Evolutionary conservation across 1,140 invertebrate genomes (phyloP), one percentile per base, ranked within the genome.

Genomic region (Drosophila murphyi): DNA sequence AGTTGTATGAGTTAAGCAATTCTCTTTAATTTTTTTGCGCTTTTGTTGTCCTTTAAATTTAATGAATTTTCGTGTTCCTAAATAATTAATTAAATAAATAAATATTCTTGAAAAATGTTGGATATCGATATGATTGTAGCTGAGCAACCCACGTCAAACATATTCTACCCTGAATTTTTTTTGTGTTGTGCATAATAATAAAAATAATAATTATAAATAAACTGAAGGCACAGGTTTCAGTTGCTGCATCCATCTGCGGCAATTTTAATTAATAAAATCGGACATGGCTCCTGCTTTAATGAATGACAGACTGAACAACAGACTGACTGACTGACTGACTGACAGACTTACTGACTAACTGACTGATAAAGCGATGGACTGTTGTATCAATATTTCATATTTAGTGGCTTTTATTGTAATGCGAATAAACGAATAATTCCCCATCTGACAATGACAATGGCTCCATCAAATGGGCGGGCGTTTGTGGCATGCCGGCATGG

Each of bases 251-350:
- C 48, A 37, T 61, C 39, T 57, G 37, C 20, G 69, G 69, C 52
- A 4, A 39, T 68, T 61, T 73, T 73, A 68, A 73, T 73, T 73
- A 68, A 57, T 64, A 59, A 72, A 71, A 64, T 51, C 56, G 64
- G 69, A 65, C 69, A 72, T 57, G 56, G 35, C 37, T 31, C 45
- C 32, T 28, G 54, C 54, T 55, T 68, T 60, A 60, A 73, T 60
- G 51, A 57, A n/a, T 52, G 50, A 20, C 20, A 20, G 20, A 20
- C 20, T 20, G 1, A 1, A 20, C 20, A 20, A 20, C 20, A 20
- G 20, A 20, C 20, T 20, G 1, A 20, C 20, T 20, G 20, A 20
- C 5, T 52, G 39, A 10, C 43, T 20, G 59, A 37, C 10, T n/a
- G 55, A 37, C 12, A 5, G 48, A 69, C 12, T 35, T 32, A 60